Percentiles rank a stretch among this genome's conserved stretches.
phyloP scores from a whole-genome alignment of 1,140 invertebrate species.

The Ceratitis capitata region DNA sequence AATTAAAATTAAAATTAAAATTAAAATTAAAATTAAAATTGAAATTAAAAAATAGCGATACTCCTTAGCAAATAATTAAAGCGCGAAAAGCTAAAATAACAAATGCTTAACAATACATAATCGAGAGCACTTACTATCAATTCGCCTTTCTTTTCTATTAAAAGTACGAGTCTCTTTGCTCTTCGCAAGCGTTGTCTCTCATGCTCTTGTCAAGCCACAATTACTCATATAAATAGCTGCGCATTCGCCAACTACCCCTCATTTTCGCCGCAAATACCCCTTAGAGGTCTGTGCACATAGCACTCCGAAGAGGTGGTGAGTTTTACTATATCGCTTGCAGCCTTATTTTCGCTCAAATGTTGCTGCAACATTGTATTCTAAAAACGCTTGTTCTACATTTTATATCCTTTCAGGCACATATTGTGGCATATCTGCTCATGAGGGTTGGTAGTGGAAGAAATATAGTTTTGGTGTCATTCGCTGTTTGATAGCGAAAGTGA shows the following conservation, averaged over 20 bases:
- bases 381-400: background rate
- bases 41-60: no score
- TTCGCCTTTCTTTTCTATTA: no score
- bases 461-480: slow-evolving; percentile 42
- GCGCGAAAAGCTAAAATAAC: background rate
- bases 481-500: slow-evolving; percentile 43
- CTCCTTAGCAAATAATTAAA: no score
- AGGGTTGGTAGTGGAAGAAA: background rate
- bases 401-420: background rate
- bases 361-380: background rate
- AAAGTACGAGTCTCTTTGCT: no score
- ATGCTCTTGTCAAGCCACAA: background rate
- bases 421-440: background rate
- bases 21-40: no score
- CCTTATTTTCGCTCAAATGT: background rate
- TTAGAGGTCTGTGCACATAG: background rate
- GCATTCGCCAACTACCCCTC: slow-evolving; percentile 3
- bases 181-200: no score
- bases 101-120: no score
- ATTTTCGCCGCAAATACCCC: slow-evolving; percentile 1
- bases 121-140: no score
- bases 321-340: background rate
- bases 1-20: no score
- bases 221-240: background rate
- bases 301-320: background rate